Evolutionary conservation across 2,113 vertebrate species (phyloP), one percentile per base, ranked within the genome.

Genomic region (Agapornis roseicollis): DNA sequence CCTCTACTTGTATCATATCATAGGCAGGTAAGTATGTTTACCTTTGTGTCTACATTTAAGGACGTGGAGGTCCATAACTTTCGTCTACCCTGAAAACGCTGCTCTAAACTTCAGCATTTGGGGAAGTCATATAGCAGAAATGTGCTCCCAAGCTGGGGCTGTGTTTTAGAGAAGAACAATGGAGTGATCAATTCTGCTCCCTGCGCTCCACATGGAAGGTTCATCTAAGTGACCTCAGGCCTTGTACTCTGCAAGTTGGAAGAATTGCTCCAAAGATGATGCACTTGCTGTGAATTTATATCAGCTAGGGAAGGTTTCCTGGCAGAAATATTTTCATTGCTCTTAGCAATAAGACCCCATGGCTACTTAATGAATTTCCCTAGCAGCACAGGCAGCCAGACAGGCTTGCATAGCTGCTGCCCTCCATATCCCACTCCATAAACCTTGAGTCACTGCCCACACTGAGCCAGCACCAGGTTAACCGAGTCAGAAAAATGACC

Each of bases 381-480:
- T 81, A n/a, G 73, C 0, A 9, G 44, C 68, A 56, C 33, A 52
- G 23, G 78, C 0, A 0, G 61, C 42, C 42, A 8, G 80, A 35
- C 3, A 7, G 49, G 53, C 44, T 73, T 2, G 3, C 17, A 50
- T 31, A 42, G 33, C 63, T 72, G 47, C 44, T 73, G 76, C 41
- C 53, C 27, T 77, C 17, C 6, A 0, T 55, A 29, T 52, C 53
- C 41, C 23, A 10, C 55, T 33, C 53, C 3, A 11, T 1, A 4
- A 63, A 4, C 42, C 61, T 61, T 13, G 15, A 63, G 28, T 65
- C 58, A 29, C 68, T 69, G 27, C 37, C n/a, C 3, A 3, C 4
- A 1, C 37, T 1, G 0, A 84, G 64, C 22, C 71, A 53, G 56
- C 33, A 12, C 28, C 0, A 1, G 17, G 29, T 14, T 42, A 47